Evolutionary conservation across 2,888 invertebrate species (phyloP).

Genomic region (Drosophila percnosoma): DNA sequence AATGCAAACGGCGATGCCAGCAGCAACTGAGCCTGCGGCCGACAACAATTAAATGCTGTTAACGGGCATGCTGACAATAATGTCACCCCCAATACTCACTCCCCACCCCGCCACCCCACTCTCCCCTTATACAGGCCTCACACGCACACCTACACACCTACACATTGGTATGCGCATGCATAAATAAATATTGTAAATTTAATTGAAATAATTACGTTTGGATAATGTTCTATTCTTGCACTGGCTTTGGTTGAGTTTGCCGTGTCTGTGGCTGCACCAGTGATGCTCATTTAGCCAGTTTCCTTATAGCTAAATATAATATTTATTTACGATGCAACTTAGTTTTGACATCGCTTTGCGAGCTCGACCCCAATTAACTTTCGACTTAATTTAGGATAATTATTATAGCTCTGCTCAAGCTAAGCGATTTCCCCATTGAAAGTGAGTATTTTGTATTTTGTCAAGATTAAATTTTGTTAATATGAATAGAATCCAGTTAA

Average conservation of each 20-base stretch:
- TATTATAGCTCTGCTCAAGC: neutral
- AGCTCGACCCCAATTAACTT: neutral
- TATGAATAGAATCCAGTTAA: neutral
- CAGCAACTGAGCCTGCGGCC: slow-evolving; percentile 17
- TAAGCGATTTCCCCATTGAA: neutral
- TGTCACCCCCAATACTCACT: slow-evolving; percentile 11
- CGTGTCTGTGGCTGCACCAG: slow-evolving; percentile 21
- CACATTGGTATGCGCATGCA: slow-evolving; percentile 34
- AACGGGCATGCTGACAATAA: slow-evolving; percentile 53
- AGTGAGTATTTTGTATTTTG: neutral
- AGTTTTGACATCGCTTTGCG: neutral
- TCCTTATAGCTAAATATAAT: neutral
- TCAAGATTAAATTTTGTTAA: too few species aligned
- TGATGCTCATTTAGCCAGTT: slow-evolving; percentile 4
- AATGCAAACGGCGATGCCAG: slow-evolving; percentile 10
- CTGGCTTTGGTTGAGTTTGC: slow-evolving; percentile 12
- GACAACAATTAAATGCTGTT: slow-evolving; percentile 32
- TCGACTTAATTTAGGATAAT: neutral
- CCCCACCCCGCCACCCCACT: slow-evolving; percentile 1
- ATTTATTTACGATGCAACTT: neutral
- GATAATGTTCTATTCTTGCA: slow-evolving; percentile 9
- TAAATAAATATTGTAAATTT: slow-evolving; percentile 60
- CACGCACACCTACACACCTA: neutral
- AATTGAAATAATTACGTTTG: slow-evolving; percentile 60
- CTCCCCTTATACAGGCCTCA: neutral